A percentile compares a stretch with the other conserved stretches of the same genome.
phyloP scores from a whole-genome alignment of 2,113 vertebrate genomes.

The Raja brachyura region DNA sequence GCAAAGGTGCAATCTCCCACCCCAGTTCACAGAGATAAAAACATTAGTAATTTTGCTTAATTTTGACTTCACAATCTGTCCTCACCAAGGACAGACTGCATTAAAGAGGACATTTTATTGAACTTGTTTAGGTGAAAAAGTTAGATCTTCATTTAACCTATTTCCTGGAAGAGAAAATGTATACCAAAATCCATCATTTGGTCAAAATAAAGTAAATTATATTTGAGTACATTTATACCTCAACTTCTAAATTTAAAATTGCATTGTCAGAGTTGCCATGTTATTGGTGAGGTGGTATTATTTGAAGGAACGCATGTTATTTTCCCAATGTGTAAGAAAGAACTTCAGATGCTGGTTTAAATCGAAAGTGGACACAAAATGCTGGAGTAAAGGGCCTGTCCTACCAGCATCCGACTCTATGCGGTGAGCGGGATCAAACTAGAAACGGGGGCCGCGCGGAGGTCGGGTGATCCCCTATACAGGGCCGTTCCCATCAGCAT shows the following conservation, averaged over 20 bases:
- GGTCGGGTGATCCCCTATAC: too few relatives aligned
- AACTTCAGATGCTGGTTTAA: too few relatives aligned
- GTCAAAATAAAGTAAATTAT: background rate
- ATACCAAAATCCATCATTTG: background rate
- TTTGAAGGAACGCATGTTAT: background rate
- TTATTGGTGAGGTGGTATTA: background rate
- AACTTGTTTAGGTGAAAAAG: background rate
- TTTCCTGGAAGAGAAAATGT: background rate
- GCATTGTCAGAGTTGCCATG: too few relatives aligned
- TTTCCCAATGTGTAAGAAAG: background rate
- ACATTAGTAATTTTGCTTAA: background rate
- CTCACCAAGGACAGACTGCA: background rate
- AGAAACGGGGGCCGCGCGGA: too few relatives aligned
- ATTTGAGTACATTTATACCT: too few relatives aligned
- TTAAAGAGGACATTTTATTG: background rate
- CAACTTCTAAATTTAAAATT: background rate
- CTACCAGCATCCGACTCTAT: too few relatives aligned
- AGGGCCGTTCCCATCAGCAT: too few relatives aligned
- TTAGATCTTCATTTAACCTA: background rate
- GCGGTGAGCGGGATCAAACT: too few relatives aligned
- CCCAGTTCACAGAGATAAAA: background rate
- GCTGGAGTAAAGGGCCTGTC: too few relatives aligned
- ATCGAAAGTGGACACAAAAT: too few relatives aligned
- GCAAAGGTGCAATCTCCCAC: too few relatives aligned
- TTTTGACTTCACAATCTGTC: background rate